These are phyloP conservation scores for Hypothenemus hampei DNA, from an alignment of 1,140 invertebrate species.

Conservation along the genomic window DNA sequence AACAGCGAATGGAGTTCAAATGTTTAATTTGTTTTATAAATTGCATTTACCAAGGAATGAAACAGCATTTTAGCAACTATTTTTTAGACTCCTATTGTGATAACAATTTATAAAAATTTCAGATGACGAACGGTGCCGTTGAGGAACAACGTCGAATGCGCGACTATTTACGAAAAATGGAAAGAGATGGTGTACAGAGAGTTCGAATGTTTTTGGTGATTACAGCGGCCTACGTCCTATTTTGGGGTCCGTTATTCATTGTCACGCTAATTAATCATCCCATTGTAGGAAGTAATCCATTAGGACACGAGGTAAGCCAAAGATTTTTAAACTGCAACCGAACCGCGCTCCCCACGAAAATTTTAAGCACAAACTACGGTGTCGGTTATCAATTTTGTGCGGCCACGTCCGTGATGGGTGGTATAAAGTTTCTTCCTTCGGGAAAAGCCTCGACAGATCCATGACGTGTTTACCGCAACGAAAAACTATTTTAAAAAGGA, in stretches of 20 bases:
- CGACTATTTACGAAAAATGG: slow-evolving; percentile 71
- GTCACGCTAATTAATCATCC: slow-evolving; percentile 73
- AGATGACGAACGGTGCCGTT: slow-evolving; percentile 48
- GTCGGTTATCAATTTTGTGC: slow-evolving; percentile 11
- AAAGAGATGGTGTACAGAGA: slow-evolving; percentile 69
- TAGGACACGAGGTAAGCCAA: slow-evolving; percentile 39
- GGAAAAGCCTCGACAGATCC: neutral
- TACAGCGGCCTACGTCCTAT: slow-evolving; percentile 76
- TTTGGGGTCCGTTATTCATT: slow-evolving; percentile 85
- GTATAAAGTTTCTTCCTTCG: slow-evolving; percentile 9
- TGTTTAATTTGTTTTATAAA: too few species aligned
- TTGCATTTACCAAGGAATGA: too few species aligned
- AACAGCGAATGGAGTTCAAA: too few species aligned
- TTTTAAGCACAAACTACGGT: too few species aligned
- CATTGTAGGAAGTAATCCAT: slow-evolving; percentile 53
- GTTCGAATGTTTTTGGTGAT: slow-evolving; percentile 83
- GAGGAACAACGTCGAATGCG: slow-evolving; percentile 72
- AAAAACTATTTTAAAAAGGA: too few species aligned
- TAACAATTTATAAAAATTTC: slow-evolving; percentile 10
- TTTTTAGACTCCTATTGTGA: too few species aligned
- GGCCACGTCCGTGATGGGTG: neutral
- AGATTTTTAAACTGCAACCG: neutral
- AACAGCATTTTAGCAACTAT: too few species aligned
- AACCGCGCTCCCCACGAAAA: neutral
- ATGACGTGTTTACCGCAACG: slow-evolving; percentile 3